These are phyloP conservation scores for Otus sunia DNA, from an alignment of 2,113 vertebrate genomes.

Conservation along the genomic window DNA sequence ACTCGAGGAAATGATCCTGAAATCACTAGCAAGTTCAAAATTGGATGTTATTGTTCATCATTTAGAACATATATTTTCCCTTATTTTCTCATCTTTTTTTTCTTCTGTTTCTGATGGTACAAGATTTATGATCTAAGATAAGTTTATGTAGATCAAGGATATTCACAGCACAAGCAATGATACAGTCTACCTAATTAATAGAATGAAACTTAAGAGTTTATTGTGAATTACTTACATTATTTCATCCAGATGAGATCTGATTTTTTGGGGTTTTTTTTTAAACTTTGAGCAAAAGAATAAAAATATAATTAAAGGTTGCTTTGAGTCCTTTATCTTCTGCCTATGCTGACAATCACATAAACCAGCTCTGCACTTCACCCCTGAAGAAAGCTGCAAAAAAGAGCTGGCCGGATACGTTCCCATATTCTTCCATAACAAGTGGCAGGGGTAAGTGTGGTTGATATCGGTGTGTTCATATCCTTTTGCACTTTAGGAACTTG, in stretches of 20 bases:
- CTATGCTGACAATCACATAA: not conserved
- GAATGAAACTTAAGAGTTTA: not conserved
- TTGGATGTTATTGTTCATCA: not conserved
- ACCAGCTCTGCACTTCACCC: not conserved
- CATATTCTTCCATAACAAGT: no score
- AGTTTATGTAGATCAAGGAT: not conserved
- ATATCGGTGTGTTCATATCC: accelerated
- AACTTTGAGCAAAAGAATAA: not conserved
- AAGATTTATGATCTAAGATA: not conserved
- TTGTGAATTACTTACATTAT: not conserved
- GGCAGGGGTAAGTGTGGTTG: not conserved
- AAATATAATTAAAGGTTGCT: not conserved
- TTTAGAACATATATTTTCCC: not conserved
- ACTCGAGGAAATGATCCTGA: not conserved
- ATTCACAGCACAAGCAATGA: not conserved
- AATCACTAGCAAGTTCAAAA: not conserved
- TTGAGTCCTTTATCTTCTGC: not conserved
- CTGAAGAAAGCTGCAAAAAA: not conserved
- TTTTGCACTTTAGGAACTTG: not conserved
- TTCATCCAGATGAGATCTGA: not conserved
- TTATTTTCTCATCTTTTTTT: not conserved
- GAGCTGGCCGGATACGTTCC: accelerated
- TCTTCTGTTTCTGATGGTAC: not conserved
- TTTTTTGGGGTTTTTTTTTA: not conserved
- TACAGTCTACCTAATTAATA: not conserved